Conservation (phyloP, 2,113 vertebrate species). For the Agapornis roseicollis region DNA sequence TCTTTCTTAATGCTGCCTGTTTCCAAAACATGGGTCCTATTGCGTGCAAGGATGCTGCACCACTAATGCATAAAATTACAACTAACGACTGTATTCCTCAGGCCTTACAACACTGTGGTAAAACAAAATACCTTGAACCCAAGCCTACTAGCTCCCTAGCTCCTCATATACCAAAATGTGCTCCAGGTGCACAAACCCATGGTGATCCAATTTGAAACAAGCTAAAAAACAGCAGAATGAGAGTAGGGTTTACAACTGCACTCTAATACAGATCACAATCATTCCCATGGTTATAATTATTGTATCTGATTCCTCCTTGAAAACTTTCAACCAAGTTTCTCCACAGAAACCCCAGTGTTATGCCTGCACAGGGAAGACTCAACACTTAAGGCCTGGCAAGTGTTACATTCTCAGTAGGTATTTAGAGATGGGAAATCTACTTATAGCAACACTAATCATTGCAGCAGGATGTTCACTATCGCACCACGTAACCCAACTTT, state of each 20-base stretch:
- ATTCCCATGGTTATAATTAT: neutral
- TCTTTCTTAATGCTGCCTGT: neutral
- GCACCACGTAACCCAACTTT: neutral
- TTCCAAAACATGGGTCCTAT: neutral
- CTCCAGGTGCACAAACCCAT: accelerated
- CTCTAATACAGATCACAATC: neutral
- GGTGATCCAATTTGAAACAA: neutral
- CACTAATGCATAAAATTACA: neutral
- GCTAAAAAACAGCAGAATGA: neutral
- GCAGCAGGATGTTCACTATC: neutral
- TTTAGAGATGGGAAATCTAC: neutral
- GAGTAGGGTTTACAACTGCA: neutral
- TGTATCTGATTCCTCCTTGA: neutral
- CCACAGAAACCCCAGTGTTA: neutral
- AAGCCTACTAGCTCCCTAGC: neutral
- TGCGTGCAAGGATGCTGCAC: neutral
- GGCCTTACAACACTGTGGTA: neutral
- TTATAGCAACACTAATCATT: neutral
- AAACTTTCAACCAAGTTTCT: neutral
- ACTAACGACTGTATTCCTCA: neutral
- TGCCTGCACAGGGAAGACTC: neutral
- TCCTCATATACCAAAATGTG: neutral
- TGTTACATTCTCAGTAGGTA: neutral
- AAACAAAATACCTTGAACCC: neutral
- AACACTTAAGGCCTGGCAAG: neutral